Conservation (phyloP, 2,888 invertebrate genomes). For the Cephus nigrinus region DNA sequence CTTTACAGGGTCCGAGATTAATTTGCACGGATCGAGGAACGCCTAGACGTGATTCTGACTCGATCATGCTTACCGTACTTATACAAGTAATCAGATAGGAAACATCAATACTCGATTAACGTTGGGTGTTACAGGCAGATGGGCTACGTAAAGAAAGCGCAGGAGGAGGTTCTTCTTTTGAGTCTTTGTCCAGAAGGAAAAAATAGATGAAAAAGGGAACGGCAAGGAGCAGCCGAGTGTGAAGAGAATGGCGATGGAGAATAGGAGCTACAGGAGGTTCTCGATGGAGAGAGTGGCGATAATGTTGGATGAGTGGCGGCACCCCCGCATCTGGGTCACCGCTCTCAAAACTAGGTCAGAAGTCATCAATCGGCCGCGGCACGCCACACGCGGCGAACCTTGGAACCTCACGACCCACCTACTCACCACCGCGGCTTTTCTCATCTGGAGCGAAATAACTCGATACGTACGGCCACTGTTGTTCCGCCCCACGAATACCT, state of each 20-base stretch:
- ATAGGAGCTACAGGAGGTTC: slow-evolving; percentile 23
- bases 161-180: background rate
- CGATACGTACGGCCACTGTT: slow-evolving; percentile 20
- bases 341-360: slow-evolving; percentile 57
- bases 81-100: background rate
- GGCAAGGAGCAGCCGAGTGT: slow-evolving; percentile 20
- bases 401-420: slow-evolving; percentile 27
- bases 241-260: slow-evolving; percentile 26
- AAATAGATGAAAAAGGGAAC: background rate
- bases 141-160: background rate
- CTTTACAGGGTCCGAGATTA: background rate
- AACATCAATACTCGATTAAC: background rate
- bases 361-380: slow-evolving; percentile 56
- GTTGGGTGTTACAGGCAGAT: background rate
- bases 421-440: slow-evolving; percentile 29
- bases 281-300: slow-evolving; percentile 24
- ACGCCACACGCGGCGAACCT: slow-evolving; percentile 33
- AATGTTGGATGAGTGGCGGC: slow-evolving; percentile 42
- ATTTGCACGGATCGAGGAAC: background rate
- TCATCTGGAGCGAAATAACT: slow-evolving; percentile 36
- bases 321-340: slow-evolving; percentile 59
- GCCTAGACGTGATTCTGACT: background rate
- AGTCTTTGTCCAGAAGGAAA: background rate
- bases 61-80: background rate
- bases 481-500: background rate